Conservation (phyloP, 2,888 invertebrate species). For the Volucella zonaria region DNA sequence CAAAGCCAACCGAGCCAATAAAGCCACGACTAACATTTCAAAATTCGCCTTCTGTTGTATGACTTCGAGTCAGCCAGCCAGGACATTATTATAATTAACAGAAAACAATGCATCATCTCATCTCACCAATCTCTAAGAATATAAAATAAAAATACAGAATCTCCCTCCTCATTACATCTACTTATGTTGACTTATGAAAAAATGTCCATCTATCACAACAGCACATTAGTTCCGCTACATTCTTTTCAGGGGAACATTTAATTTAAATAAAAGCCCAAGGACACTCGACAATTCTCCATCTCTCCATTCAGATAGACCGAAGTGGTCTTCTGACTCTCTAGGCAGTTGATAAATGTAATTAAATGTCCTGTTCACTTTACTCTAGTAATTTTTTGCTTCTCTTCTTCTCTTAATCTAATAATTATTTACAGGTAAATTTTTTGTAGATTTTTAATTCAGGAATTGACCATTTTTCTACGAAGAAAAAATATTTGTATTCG, state of each 20-base stretch:
- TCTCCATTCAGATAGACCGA: no score
- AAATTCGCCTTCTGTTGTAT: no score
- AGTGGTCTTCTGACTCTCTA: not conserved
- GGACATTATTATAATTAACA: slow-evolving; percentile 10
- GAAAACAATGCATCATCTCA: slow-evolving; percentile 1
- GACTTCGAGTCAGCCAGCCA: no score
- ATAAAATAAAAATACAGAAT: not conserved
- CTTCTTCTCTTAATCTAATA: slow-evolving; percentile 38
- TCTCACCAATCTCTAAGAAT: no score
- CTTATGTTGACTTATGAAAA: slow-evolving; percentile 27
- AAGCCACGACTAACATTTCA: no score
- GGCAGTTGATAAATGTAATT: slow-evolving; percentile 54
- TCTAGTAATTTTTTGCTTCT: slow-evolving; percentile 22
- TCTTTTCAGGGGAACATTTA: not conserved
- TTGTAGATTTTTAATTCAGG: no score
- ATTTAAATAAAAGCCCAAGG: not conserved
- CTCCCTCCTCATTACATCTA: slow-evolving; percentile 11
- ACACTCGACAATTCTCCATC: slow-evolving; percentile 1
- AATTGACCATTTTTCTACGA: no score
- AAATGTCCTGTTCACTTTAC: slow-evolving; percentile 49
- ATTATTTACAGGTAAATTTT: slow-evolving; percentile 39
- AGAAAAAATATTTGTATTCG: no score
- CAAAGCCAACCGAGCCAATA: no score
- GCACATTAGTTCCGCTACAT: not conserved
- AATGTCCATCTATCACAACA: slow-evolving; percentile 26